Conservation (phyloP, 2,797 vertebrate species). For the Fundulus diaphanus region DNA sequence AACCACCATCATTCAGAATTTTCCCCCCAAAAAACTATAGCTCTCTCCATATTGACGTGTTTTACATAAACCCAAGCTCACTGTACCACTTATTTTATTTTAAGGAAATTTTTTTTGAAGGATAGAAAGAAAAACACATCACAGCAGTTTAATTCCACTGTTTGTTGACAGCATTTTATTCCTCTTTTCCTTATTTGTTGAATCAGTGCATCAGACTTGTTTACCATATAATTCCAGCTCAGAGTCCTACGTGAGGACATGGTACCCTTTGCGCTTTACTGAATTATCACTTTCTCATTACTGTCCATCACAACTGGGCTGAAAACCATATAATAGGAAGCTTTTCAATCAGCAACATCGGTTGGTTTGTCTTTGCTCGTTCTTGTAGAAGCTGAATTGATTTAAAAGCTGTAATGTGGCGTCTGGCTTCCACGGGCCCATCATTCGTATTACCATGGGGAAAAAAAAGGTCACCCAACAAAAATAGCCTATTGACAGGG, state of each 20-base stretch:
- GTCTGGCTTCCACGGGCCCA: conserved; percentile 58
- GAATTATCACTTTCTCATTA: conserved; percentile 68
- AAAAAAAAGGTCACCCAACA: conserved; percentile 61
- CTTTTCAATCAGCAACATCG: conserved; percentile 53
- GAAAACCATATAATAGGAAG: conserved; percentile 49
- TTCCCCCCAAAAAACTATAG: too few relatives aligned
- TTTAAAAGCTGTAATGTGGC: conserved; percentile 64
- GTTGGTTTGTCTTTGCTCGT: conserved; percentile 62
- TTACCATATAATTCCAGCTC: conserved; percentile 34
- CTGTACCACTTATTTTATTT: neutral
- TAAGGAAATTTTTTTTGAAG: neutral
- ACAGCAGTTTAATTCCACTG: neutral
- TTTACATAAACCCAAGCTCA: neutral
- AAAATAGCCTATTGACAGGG: conserved; percentile 66
- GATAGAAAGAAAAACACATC: neutral
- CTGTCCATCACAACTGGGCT: conserved; percentile 45
- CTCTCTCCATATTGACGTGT: neutral
- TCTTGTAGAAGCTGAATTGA: conserved; percentile 66
- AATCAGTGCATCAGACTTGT: conserved; percentile 26
- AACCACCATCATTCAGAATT: neutral
- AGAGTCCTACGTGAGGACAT: conserved; percentile 42
- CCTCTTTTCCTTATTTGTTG: conserved; percentile 39
- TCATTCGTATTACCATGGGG: conserved; percentile 54
- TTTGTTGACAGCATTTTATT: conserved; percentile 28
- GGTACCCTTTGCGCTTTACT: conserved; percentile 51